Evolutionary conservation across 2,797 vertebrate genomes (phyloP).

Genomic region (Pseudocheirus occidentalis): DNA sequence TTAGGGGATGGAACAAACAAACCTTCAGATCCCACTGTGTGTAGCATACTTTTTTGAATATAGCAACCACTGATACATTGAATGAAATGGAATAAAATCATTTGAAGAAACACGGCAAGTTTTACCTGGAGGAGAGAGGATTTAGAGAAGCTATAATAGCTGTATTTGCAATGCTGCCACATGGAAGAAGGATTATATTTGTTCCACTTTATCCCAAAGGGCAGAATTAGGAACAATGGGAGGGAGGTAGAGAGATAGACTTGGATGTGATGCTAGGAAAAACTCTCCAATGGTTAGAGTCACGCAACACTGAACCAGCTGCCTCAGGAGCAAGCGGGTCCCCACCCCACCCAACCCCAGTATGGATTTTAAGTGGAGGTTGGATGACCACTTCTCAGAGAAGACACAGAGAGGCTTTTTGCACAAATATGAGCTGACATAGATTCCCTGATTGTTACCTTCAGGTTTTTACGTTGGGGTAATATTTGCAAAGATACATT

Average conservation of each 20-base stretch:
- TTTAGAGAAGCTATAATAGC: neutral
- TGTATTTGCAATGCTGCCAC: neutral
- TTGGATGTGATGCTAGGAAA: neutral
- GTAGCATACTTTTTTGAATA: neutral
- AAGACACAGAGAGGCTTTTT: neutral
- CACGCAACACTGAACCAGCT: neutral
- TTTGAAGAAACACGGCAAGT: neutral
- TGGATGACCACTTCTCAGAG: neutral
- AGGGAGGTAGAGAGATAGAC: neutral
- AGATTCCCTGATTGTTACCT: neutral
- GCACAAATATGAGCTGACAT: neutral
- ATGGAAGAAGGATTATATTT: neutral
- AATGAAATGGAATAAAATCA: neutral
- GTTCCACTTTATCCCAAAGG: neutral
- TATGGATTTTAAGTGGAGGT: neutral
- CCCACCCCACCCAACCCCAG: neutral
- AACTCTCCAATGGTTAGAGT: neutral
- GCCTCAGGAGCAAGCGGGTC: neutral
- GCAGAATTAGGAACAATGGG: neutral
- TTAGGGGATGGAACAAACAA: neutral
- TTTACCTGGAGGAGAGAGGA: neutral
- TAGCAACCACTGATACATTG: neutral
- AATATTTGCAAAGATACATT: neutral
- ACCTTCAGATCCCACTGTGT: neutral
- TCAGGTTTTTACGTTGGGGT: neutral